Evolutionary conservation across 2,888 invertebrate species (phyloP).

Genomic region (Chrysolina haemoptera): DNA sequence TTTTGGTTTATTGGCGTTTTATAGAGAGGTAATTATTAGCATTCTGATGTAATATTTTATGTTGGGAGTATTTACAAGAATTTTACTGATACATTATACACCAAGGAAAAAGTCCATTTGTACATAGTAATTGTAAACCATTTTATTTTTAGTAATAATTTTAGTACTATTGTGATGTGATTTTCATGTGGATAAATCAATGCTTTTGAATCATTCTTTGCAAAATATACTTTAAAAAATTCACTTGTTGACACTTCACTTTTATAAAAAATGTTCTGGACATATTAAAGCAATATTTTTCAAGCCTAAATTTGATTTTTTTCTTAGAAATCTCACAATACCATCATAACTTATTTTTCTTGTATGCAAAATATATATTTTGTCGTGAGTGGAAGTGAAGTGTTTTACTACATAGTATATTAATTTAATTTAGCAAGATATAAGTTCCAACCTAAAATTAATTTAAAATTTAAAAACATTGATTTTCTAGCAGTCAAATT

Average conservation of each 20-base stretch:
- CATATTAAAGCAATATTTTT: no score
- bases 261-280: background rate
- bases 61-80: constrained; percentile 28
- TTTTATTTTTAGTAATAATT: constrained; percentile 43
- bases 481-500: constrained; percentile 28
- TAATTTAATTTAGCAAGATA: no score
- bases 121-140: constrained; percentile 48
- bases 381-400: background rate
- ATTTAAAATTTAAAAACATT: constrained; percentile 27
- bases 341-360: no score
- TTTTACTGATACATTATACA: constrained; percentile 30
- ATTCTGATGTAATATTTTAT: constrained; percentile 18
- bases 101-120: constrained; percentile 51
- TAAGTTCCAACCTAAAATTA: background rate
- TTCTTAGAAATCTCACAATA: background rate
- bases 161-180: constrained; percentile 48
- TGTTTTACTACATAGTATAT: background rate
- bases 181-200: constrained; percentile 33
- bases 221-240: background rate
- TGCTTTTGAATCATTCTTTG: constrained; percentile 24
- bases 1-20: constrained; percentile 17
- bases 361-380: no score
- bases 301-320: background rate
- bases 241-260: constrained; percentile 1
- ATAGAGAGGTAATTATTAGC: constrained; percentile 21